Evolutionary conservation across 2,888 invertebrate species (phyloP).

Genomic region (Chirona hameri): DNA sequence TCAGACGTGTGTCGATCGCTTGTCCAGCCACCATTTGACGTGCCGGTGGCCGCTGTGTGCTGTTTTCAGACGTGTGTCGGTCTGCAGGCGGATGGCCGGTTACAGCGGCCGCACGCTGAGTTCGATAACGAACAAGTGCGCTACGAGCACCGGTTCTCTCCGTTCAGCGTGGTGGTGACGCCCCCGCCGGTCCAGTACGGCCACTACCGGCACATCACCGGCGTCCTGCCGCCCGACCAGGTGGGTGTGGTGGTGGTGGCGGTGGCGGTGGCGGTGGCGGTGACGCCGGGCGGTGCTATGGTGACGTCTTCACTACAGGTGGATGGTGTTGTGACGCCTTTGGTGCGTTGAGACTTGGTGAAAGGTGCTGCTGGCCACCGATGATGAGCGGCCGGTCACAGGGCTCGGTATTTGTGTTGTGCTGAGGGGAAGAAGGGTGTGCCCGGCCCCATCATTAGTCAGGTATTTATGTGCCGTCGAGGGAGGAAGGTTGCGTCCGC

Average conservation of each 20-base stretch:
- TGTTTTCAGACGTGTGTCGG: conserved; percentile 75
- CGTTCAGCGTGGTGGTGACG: conserved; percentile 77
- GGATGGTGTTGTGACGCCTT: no score
- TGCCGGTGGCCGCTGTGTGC: conserved; percentile 28
- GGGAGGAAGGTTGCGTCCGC: not conserved
- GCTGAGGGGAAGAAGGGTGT: not conserved
- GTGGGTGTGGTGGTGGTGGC: not conserved
- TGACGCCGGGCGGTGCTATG: no score
- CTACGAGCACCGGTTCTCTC: conserved; percentile 89
- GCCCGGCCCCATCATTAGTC: not conserved
- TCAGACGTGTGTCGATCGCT: conserved; percentile 76
- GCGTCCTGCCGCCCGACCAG: conserved; percentile 34
- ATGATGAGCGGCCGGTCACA: not conserved
- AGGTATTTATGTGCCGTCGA: not conserved
- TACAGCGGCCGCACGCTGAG: conserved; percentile 74
- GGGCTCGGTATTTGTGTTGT: not conserved
- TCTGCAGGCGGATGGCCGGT: conserved; percentile 80
- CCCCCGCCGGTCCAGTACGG: conserved; percentile 89
- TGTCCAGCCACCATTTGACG: not conserved
- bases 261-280: not conserved
- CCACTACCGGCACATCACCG: conserved; percentile 80
- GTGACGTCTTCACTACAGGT: no score
- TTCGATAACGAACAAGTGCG: conserved; percentile 92
- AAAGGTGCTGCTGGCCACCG: not conserved
- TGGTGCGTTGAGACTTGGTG: not conserved